Percentiles rank a stretch among this genome's conserved stretches.
Evolutionary conservation across 2,888 invertebrate genomes (phyloP).

Genomic region (Smittia sp.): DNA sequence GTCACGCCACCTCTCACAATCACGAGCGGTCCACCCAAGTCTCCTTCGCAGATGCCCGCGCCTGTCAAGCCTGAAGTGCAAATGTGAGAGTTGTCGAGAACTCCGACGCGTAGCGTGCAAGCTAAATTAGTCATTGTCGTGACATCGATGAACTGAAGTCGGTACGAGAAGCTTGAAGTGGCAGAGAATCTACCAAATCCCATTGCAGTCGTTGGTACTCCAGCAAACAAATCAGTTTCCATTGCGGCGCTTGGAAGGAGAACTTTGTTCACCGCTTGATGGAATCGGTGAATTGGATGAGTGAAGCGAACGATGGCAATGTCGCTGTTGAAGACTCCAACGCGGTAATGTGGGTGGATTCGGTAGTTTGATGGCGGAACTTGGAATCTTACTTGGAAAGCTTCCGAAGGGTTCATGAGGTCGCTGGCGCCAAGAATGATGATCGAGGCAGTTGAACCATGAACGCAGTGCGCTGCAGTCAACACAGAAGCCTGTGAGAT

Average conservation of each 20-base stretch:
- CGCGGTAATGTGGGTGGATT: not conserved
- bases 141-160: not conserved
- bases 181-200: not conserved
- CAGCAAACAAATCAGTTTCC: not conserved
- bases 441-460: not conserved
- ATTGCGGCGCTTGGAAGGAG: not conserved
- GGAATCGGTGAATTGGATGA: not conserved
- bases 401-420: not conserved
- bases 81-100: not conserved
- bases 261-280: not conserved
- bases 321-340: not conserved
- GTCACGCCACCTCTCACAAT: not conserved
- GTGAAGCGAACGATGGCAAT: not conserved
- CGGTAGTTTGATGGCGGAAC: not conserved
- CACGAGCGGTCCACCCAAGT: not conserved
- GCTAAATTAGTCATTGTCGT: not conserved
- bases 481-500: not conserved
- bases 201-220: not conserved
- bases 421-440: not conserved
- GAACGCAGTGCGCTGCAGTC: not conserved
- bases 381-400: not conserved
- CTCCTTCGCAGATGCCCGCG: not conserved
- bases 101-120: not conserved
- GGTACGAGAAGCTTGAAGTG: not conserved
- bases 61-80: not conserved